Conservation (phyloP, 2,888 invertebrate species). For the Agonopterix subpropinquella region DNA sequence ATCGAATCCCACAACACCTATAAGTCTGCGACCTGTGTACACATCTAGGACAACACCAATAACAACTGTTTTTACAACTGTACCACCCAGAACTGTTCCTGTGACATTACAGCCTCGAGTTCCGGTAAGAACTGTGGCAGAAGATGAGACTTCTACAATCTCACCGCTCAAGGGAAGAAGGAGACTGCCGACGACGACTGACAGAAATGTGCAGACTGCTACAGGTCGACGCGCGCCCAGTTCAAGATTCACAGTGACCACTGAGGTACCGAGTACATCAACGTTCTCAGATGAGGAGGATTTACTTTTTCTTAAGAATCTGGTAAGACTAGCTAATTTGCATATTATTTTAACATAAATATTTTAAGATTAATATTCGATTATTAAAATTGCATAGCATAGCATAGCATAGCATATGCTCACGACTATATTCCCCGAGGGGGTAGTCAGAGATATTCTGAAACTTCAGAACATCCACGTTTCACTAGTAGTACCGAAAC, state of each 20-base stretch:
- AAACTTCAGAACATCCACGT: too few species aligned
- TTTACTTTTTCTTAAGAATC: conserved; percentile 75
- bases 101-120: conserved; percentile 43
- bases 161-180: conserved; percentile 45
- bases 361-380: background rate
- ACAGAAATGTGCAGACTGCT: conserved; percentile 23
- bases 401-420: too few species aligned
- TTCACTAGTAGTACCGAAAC: too few species aligned
- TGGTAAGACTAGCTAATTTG: conserved; percentile 53
- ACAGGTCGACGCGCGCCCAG: conserved; percentile 34
- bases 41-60: conserved; percentile 34
- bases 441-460: too few species aligned
- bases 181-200: conserved; percentile 35
- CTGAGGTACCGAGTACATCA: conserved; percentile 59
- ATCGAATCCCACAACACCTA: conserved; percentile 54
- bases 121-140: conserved; percentile 31
- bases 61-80: conserved; percentile 35
- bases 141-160: conserved; percentile 55
- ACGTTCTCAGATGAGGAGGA: conserved; percentile 74
- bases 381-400: background rate
- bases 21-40: conserved; percentile 51
- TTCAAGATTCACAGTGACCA: conserved; percentile 40
- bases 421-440: too few species aligned
- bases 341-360: background rate
- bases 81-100: conserved; percentile 38